Evolutionary conservation across 2,113 vertebrate species (phyloP).

Genomic region (Scytalopus superciliaris): DNA sequence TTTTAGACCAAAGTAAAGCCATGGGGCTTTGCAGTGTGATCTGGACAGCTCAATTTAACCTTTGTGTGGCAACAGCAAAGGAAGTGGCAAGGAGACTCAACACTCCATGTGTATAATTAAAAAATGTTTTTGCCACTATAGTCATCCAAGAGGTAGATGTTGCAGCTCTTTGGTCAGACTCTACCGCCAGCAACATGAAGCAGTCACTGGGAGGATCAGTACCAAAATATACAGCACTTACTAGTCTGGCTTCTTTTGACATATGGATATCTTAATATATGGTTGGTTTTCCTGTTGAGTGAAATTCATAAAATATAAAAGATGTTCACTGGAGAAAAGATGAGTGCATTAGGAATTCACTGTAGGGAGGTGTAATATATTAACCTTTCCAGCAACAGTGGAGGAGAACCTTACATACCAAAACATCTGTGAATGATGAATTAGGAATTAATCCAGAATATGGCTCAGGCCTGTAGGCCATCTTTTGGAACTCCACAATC

Average conservation of each 20-base stretch:
- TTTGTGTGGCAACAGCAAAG: background rate
- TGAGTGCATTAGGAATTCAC: background rate
- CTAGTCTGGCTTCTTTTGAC: background rate
- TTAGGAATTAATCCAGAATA: background rate
- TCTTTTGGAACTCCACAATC: background rate
- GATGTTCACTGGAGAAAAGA: background rate
- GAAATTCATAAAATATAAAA: background rate
- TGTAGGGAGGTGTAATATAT: background rate
- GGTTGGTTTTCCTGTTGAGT: background rate
- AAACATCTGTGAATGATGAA: background rate
- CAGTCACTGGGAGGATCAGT: background rate
- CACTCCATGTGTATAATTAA: background rate
- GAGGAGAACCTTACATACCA: background rate
- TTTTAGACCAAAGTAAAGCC: background rate
- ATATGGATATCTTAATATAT: background rate
- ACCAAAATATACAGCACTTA: background rate
- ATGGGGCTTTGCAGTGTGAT: background rate
- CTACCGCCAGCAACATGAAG: background rate
- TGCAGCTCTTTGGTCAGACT: background rate
- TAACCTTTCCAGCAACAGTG: background rate
- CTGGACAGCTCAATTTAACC: background rate
- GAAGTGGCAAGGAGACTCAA: background rate
- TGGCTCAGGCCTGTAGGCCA: background rate
- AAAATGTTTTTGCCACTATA: constrained; percentile 10
- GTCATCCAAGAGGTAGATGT: background rate